phyloP scores from a whole-genome alignment of 2,113 vertebrate species.

The Thamnaconus septentrionalis region DNA sequence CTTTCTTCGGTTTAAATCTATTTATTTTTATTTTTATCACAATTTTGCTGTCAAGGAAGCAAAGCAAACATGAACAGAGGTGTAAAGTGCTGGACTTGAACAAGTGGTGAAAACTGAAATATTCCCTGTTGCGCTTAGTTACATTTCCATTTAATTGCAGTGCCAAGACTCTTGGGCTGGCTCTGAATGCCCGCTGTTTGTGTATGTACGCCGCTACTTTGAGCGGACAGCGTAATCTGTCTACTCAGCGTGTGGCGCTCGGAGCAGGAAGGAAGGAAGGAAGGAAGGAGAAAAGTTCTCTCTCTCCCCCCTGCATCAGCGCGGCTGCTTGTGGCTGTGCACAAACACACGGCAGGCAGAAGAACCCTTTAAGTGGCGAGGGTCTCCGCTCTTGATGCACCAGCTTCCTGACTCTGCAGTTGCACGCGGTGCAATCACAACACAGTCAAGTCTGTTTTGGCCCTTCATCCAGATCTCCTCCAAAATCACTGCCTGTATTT shows the following conservation, averaged over 20 bases:
- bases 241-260: conserved; percentile 31
- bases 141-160: conserved; percentile 23
- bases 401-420: background rate
- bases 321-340: conserved; percentile 7
- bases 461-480: too few relatives aligned
- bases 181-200: conserved; percentile 11
- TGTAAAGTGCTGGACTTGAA: conserved; percentile 24
- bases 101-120: conserved; percentile 14
- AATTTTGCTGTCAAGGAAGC: background rate
- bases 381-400: conserved; percentile 9
- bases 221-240: conserved; percentile 47
- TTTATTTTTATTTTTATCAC: background rate
- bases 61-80: conserved; percentile 5
- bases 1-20: background rate
- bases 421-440: too few relatives aligned
- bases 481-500: background rate
- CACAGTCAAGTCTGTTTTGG: too few relatives aligned
- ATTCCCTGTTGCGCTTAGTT: conserved; percentile 5
- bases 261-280: conserved; percentile 34
- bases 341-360: conserved; percentile 24
- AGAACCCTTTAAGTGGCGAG: conserved; percentile 24
- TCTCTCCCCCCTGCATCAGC: conserved; percentile 32
- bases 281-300: conserved; percentile 20
- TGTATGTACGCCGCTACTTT: conserved; percentile 15
- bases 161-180: conserved; percentile 14